Base-by-base conservation (phyloP, 2,797 vertebrate genomes). In the Pristis pectinata region DNA sequence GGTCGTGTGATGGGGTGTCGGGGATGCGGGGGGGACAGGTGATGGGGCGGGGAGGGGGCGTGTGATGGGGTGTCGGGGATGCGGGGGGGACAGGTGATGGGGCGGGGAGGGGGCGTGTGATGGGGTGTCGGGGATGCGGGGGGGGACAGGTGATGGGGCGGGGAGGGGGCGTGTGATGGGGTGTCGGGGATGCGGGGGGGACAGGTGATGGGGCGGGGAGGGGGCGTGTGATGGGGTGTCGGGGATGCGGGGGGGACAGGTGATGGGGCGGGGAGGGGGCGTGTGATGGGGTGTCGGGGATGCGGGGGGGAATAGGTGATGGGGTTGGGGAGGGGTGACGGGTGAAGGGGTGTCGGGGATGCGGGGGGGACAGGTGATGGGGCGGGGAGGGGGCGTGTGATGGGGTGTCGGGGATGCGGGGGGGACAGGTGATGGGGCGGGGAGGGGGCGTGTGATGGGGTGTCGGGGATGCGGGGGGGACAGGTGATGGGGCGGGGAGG, bases 321-420 rank as follows among this genome's bases (percentile, higher is more conserved):
- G n/a, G 77, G 0, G 77, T 0, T 11, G 2, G 77, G 11, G 5
- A 5, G 76, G 34, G 34, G 74, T 7, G 30, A 30, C 4, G 74
- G 74, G 13, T 19, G 72, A 27, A 24, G 24, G 72, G 24, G 72
- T 6, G 72, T 70, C 95, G 87, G 94, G 82, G 96, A 95, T 0
- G 97, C 96, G 87, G 95, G 96, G 95, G 97, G 97, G 34, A 97
- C 97, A 34, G 94, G 95, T 87, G 97, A 95, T 2, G 97, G 95
- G n/a, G 98, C 97, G 34, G 98, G 97, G 2, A 97, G 97, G 9
- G 97, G 97, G 2, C 97, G 97, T 95, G 98, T 98, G 96, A 99
- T 97, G 77, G 98, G 97, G 9, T 98, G 98, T 95, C 98, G 98
- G 0, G 98, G 99, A 0, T 98, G 98, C 95, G 98, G 98, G 19